phyloP scores from a whole-genome alignment of 1,140 invertebrate genomes.

The Cyclina sinensis region DNA sequence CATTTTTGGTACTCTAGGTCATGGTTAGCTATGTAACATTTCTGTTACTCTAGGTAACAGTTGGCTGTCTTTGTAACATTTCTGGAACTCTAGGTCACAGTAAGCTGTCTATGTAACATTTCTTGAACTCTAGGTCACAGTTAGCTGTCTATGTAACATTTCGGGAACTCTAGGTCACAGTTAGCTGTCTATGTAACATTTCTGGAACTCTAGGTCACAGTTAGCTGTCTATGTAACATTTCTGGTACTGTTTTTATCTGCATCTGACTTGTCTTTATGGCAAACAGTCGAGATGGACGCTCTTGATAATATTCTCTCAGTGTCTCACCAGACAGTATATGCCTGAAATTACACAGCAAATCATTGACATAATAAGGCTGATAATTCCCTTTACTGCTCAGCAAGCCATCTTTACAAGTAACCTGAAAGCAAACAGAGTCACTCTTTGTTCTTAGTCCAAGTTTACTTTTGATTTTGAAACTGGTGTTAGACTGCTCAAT shows the following conservation, averaged over 20 bases:
- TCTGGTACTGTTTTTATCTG: conserved; percentile 58
- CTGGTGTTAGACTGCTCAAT: too few relatives aligned
- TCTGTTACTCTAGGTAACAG: conserved; percentile 21
- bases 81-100: not conserved
- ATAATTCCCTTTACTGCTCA: too few relatives aligned
- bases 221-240: conserved; percentile 47
- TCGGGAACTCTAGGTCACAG: not conserved
- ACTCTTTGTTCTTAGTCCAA: too few relatives aligned
- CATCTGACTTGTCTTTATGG: conserved; percentile 39
- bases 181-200: not conserved
- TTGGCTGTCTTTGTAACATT: too few relatives aligned
- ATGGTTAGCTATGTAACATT: conserved; percentile 45
- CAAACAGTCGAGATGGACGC: conserved; percentile 41
- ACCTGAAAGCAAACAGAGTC: too few relatives aligned
- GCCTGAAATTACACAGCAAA: conserved; percentile 14
- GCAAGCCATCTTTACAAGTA: too few relatives aligned
- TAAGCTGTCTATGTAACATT: not conserved
- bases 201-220: not conserved
- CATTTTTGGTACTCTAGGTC: not conserved
- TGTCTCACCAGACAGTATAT: conserved; percentile 50
- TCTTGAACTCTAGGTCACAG: not conserved
- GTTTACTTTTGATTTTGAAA: too few relatives aligned
- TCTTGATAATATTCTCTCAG: conserved; percentile 32
- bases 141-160: not conserved
- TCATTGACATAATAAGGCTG: too few relatives aligned